phyloP scores from a whole-genome alignment of 2,797 vertebrate genomes.

The Chelon labrosus region DNA sequence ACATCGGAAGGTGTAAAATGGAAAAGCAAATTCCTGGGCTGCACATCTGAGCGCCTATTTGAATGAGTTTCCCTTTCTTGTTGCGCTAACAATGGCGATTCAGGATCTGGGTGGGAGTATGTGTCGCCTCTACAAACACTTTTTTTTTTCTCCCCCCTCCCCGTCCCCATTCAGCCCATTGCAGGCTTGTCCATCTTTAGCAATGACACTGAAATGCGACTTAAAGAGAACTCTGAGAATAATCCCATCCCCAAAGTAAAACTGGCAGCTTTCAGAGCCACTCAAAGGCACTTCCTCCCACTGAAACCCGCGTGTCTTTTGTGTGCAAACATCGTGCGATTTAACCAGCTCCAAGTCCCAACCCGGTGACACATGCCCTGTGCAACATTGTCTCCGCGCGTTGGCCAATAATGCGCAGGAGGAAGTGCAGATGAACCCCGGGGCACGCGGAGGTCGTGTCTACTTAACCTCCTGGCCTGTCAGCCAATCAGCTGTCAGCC shows the following conservation, averaged over 20 bases:
- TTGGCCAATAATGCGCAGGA: slow-evolving; percentile 77
- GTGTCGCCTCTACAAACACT: slow-evolving; percentile 68
- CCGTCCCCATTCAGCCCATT: slow-evolving; percentile 38
- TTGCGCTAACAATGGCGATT: slow-evolving; percentile 78
- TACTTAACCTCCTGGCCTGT: slow-evolving; percentile 83
- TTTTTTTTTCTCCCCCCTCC: slow-evolving; percentile 36
- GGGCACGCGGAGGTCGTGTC: slow-evolving; percentile 82
- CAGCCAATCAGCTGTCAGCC: slow-evolving; percentile 82
- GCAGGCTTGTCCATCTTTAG: slow-evolving; percentile 51
- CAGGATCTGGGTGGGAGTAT: slow-evolving; percentile 73
- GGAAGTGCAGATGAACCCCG: slow-evolving; percentile 84
- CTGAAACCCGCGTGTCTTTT: slow-evolving; percentile 30
- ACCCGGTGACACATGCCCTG: slow-evolving; percentile 74
- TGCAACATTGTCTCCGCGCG: slow-evolving; percentile 73
- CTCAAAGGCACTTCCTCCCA: slow-evolving; percentile 50
- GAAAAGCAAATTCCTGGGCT: slow-evolving; percentile 84
- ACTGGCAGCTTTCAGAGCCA: slow-evolving; percentile 42
- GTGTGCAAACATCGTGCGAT: slow-evolving; percentile 76
- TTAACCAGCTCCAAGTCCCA: slow-evolving; percentile 54
- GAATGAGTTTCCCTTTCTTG: slow-evolving; percentile 80
- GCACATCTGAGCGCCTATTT: slow-evolving; percentile 79
- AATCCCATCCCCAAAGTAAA: slow-evolving; percentile 41
- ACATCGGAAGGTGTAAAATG: slow-evolving; percentile 82
- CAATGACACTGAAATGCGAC: slow-evolving; percentile 21
- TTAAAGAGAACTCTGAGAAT: slow-evolving; percentile 28